A percentile compares a stretch with the other conserved stretches of the same genome.
phyloP scores from a whole-genome alignment of 2,113 vertebrate species.

The Opisthocomus hoazin region DNA sequence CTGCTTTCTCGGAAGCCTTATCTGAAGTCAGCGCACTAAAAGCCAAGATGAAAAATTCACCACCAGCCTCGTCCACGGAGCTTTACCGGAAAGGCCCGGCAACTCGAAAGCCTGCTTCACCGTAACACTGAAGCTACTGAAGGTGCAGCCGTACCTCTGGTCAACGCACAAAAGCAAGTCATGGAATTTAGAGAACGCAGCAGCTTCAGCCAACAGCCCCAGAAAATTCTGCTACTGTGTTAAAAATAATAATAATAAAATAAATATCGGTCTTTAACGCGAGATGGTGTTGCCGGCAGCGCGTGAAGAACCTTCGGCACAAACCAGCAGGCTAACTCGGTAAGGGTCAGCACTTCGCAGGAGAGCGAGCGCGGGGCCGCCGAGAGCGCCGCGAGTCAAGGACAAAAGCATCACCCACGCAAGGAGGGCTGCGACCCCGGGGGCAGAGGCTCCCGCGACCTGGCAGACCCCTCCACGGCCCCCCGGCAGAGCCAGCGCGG shows the following conservation, averaged over 20 bases:
- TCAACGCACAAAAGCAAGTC: neutral
- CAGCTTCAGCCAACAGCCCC: neutral
- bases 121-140: neutral
- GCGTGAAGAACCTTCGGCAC: neutral
- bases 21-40: neutral
- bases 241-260: neutral
- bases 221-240: neutral
- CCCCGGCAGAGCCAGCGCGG: no score
- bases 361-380: fast-evolving
- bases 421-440: neutral
- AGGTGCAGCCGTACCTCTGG: fast-evolving
- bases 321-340: neutral
- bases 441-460: neutral
- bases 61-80: neutral
- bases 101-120: neutral
- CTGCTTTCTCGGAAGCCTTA: neutral
- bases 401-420: neutral
- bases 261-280: neutral
- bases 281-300: neutral
- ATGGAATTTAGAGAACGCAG: fast-evolving
- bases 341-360: neutral
- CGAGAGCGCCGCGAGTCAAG: neutral
- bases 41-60: neutral
- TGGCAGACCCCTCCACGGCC: neutral
- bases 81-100: neutral